Evolutionary conservation across 2,888 invertebrate genomes (phyloP), one percentile per base, ranked within the genome.

Genomic region (Busseola fusca): DNA sequence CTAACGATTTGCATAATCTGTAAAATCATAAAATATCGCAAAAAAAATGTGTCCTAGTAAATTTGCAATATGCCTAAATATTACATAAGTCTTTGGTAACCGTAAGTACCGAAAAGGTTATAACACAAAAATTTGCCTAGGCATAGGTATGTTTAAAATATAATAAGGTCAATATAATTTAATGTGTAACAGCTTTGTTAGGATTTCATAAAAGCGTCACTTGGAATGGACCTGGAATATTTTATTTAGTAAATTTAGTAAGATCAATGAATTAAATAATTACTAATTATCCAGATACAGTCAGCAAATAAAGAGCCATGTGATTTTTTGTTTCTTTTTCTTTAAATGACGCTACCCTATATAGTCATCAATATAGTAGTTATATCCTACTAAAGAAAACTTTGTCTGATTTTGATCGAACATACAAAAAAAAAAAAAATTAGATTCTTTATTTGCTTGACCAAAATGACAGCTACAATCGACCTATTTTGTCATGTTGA

Each of bases 201-300:
- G 64, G 78, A 72, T 75, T 72, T 69, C 78, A 74, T 59, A 69
- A 34, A 59, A 78, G 62, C 70, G 42, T 21, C 25, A 56, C 40
- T 56, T 68, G 10, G 34, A 50, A 52, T 56, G 45, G 16, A 57
- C 40, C 16, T n/a, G 25, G n/a, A 48, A 25, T 45, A 48, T n/a
- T 10, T 30, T 10, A 30, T 45, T 25, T 3, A 45, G 18, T 42
- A 42, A 48, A 10, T 3, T 34, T 34, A n/a, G n/a, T n/a, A n/a
- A 18, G n/a, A 25, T 34, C 10, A 48, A 67, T 25, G 16, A 63
- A n/a, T 27, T 34, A 3, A 34, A 45, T 25, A 4, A 37, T 21
- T 60, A 42, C 2, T 30, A 40, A 40, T 12, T 40, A 30, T 45
- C 9, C n/a, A 9, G 3, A 45, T 66, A 3, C 18, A 65, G 10